Base-by-base conservation (phyloP, 2,888 invertebrate genomes). In the Spisula solida region DNA sequence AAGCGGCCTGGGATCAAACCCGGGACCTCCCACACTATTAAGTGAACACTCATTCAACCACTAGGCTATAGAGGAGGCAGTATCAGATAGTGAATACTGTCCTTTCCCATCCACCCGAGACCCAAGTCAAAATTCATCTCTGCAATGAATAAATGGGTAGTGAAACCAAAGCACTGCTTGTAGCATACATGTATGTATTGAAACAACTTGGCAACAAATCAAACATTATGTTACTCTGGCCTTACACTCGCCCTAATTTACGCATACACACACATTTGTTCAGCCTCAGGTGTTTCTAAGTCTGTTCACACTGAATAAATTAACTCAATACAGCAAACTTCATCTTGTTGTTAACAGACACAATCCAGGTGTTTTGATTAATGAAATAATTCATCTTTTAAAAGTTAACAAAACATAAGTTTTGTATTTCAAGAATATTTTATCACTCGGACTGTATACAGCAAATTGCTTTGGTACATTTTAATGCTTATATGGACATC, bases 261-360 rank as follows among this genome's bases (percentile, higher is more conserved):
- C 75, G 8, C 41, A 41, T 41, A 31, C 31, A 31, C 1, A 34
- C 25, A 18, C 29, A 16, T 18, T 34, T 18, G 6, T 75, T 75
- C 75, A 75, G 75, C 75, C 75, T 75, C 75, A 75, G 75, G 75
- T 75, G 34, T 34, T 75, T 41, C 16, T 10, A 34, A 75, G n/a
- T 31, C 16, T 18, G 75, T 75, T 75, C 31, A 34, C 75, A 31
- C 75, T 34, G 34, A 75, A 75, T 75, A 75, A 75, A 75, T 75
- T 75, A 18, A 34, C 34, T 75, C 29, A 31, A 31, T 75, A 29
- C 70, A 70, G 29, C 25, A 25, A 70, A 70, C 70, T 29, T 31
- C 31, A 31, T 16, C 6, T 16, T 14, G 14, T 75, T 31, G 18
- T 66, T 25, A 8, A 41, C 20, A 18, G 31, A 75, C 75, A 75